Conservation (phyloP, 1,140 invertebrate species). For the Archegozetes longisetosus region DNA sequence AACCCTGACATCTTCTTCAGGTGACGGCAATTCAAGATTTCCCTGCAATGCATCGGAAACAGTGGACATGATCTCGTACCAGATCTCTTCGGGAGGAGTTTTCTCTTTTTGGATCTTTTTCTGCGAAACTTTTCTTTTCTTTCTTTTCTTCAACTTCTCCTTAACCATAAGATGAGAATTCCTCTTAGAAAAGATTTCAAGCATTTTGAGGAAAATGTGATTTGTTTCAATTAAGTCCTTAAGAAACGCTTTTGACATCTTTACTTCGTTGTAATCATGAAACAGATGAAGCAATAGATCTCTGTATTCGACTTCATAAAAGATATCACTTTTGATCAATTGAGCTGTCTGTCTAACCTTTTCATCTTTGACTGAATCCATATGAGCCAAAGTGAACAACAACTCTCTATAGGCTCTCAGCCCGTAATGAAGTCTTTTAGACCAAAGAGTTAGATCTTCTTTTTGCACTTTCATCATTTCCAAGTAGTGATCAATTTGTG, state of each 20-base stretch:
- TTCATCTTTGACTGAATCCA: conserved; percentile 34
- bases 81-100: conserved; percentile 35
- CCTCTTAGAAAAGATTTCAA: conserved; percentile 58
- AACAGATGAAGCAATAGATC: conserved; percentile 68
- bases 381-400: conserved; percentile 50
- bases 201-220: conserved; percentile 80
- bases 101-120: conserved; percentile 24
- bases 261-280: conserved; percentile 60
- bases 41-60: conserved; percentile 49
- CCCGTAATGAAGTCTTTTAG: conserved; percentile 56
- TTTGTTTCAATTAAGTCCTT: conserved; percentile 71
- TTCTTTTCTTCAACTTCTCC: conserved; percentile 38
- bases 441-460: conserved; percentile 45
- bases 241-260: conserved; percentile 69
- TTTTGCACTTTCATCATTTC: conserved; percentile 51
- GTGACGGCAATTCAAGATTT: conserved; percentile 33
- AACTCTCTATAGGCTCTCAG: conserved; percentile 49
- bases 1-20: conserved; percentile 31
- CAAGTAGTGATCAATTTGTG: conserved; percentile 67
- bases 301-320: conserved; percentile 84
- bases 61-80: conserved; percentile 52
- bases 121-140: conserved; percentile 18
- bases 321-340: conserved; percentile 77
- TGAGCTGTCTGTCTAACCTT: conserved; percentile 35
- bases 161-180: conserved; percentile 50